phyloP scores from a whole-genome alignment of 1,140 invertebrate genomes.

The Scaptodrosophila lebanonensis region DNA sequence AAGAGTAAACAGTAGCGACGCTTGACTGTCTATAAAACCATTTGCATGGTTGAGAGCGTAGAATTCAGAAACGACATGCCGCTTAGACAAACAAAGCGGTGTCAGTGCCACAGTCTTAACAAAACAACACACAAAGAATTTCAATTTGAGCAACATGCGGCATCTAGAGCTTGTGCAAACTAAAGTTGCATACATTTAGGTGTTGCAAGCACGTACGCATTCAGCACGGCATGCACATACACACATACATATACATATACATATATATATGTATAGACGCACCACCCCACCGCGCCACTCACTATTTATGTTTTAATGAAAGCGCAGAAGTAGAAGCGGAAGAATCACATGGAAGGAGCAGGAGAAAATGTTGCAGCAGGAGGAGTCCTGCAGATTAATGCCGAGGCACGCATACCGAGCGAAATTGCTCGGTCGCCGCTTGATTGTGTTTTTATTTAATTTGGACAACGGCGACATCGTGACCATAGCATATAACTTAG shows the following conservation, averaged over 20 bases:
- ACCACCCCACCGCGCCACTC: too few species aligned
- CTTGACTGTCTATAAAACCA: too few species aligned
- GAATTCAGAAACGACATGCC: conserved; percentile 1
- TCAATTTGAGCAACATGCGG: conserved; percentile 55
- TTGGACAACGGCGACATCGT: conserved; percentile 12
- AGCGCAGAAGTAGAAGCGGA: conserved; percentile 12
- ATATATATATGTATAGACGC: background rate
- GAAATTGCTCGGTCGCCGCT: conserved; percentile 8
- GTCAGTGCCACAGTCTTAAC: conserved; percentile 3
- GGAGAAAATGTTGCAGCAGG: conserved; percentile 1
- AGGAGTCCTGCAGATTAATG: conserved; percentile 48
- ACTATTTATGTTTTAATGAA: conserved; percentile 36
- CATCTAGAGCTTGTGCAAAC: conserved; percentile 32
- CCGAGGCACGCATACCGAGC: conserved; percentile 25
- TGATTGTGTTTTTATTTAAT: conserved; percentile 69
- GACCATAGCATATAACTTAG: conserved; percentile 23
- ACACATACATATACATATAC: conserved; percentile 9
- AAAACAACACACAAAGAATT: conserved; percentile 46
- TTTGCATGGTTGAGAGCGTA: background rate
- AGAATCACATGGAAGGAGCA: background rate
- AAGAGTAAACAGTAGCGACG: too few species aligned
- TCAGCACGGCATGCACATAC: conserved; percentile 27
- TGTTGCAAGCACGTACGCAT: conserved; percentile 60
- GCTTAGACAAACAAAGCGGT: conserved; percentile 50
- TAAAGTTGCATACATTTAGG: conserved; percentile 63